Evolutionary conservation across 2,797 vertebrate genomes (phyloP).

Genomic region (Discoglossus pictus): DNA sequence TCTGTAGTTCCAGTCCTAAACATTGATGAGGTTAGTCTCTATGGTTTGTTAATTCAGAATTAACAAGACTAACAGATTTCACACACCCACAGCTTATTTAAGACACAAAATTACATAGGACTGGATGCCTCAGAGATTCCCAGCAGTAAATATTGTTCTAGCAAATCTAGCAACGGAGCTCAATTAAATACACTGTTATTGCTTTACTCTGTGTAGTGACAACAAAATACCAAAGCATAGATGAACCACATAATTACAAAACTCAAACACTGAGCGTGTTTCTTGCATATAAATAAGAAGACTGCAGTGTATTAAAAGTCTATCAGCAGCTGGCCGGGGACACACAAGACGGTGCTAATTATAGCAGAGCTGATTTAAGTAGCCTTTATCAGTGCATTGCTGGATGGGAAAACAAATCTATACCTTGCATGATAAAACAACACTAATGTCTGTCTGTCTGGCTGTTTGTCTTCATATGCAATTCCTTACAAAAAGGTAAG

Average conservation of each 20-base stretch:
- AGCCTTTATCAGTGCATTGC: no score
- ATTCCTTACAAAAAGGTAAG: no score
- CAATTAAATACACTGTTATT: constrained; percentile 37
- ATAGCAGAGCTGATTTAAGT: constrained; percentile 16
- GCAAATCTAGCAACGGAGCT: constrained; percentile 24
- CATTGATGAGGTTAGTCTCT: no score
- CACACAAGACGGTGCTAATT: constrained; percentile 22
- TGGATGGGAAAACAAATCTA: no score
- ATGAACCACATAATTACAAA: constrained; percentile 42
- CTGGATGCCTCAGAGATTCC: constrained; percentile 5
- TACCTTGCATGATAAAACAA: neutral
- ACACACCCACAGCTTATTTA: no score
- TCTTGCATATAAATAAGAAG: constrained; percentile 37
- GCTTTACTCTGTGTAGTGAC: constrained; percentile 41
- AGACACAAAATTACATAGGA: constrained; percentile 7
- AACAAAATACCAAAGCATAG: constrained; percentile 45
- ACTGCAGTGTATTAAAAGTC: constrained; percentile 26
- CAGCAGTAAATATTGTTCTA: constrained; percentile 38
- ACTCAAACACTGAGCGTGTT: constrained; percentile 32
- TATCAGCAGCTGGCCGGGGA: constrained; percentile 33
- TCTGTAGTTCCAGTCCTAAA: no score
- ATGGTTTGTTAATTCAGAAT: no score
- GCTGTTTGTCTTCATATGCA: constrained; percentile 25
- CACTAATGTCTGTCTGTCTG: constrained; percentile 1
- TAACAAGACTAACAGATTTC: no score